Conservation (phyloP, 2,888 invertebrate species). For the Ariolimax columbianus region DNA sequence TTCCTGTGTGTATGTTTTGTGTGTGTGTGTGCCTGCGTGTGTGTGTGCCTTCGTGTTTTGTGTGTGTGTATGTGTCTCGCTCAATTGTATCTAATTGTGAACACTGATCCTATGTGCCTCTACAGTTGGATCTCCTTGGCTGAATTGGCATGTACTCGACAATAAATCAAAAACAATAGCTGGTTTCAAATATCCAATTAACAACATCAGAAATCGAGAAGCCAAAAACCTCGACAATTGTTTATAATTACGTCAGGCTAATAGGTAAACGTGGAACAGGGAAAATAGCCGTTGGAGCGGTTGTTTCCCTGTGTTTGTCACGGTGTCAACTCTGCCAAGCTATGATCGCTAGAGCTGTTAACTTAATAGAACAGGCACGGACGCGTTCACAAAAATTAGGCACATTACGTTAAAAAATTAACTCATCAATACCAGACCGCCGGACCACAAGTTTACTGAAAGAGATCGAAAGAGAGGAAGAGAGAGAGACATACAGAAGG, state of each 20-base stretch:
- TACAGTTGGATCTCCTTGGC: no score
- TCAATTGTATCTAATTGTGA: no score
- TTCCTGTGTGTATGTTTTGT: no score
- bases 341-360: constrained; percentile 1
- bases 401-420: background rate
- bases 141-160: no score
- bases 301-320: background rate
- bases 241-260: background rate
- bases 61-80: no score
- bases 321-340: background rate
- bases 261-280: background rate
- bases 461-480: background rate
- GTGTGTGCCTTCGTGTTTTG: no score
- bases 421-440: background rate
- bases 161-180: no score
- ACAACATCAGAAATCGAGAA: background rate
- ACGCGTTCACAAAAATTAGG: background rate
- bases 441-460: background rate
- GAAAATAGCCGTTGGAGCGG: background rate
- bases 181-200: no score
- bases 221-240: background rate
- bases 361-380: constrained; percentile 6
- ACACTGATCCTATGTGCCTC: no score
- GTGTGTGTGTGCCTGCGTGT: no score
- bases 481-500: constrained; percentile 2